phyloP scores from a whole-genome alignment of 2,797 vertebrate species.

The Apogon hyalosoma region DNA sequence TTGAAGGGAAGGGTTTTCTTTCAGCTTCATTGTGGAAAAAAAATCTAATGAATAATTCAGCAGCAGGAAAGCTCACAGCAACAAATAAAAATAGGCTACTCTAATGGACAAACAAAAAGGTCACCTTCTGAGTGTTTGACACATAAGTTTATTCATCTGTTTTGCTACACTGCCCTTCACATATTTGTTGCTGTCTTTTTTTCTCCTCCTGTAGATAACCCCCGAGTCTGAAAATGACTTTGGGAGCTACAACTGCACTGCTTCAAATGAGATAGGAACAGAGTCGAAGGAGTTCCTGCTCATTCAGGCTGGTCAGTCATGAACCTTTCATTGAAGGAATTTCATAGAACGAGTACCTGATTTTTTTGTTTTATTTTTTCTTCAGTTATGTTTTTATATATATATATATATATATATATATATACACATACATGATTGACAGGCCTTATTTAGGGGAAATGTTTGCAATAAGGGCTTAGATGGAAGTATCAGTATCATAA shows the following conservation, averaged over 20 bases:
- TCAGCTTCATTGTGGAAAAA: constrained; percentile 60
- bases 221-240: constrained; percentile 97
- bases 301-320: constrained; percentile 93
- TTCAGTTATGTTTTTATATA: background rate
- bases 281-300: constrained; percentile 98
- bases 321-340: constrained; percentile 7
- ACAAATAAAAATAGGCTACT: constrained; percentile 78
- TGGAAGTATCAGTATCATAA: too few species aligned
- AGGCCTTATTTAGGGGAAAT: background rate
- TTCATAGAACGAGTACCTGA: background rate
- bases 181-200: constrained; percentile 32
- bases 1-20: constrained; percentile 70
- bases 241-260: constrained; percentile 98
- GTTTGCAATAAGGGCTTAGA: background rate
- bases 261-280: constrained; percentile 95
- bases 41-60: constrained; percentile 80
- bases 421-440: too few species aligned
- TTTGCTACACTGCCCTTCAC: constrained; percentile 55
- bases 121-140: constrained; percentile 68
- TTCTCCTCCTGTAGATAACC: constrained; percentile 85
- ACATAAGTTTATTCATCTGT: constrained; percentile 57
- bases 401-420: too few species aligned
- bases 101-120: constrained; percentile 76
- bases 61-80: constrained; percentile 57
- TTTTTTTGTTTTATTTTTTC: background rate